These are phyloP conservation scores for Harpalus rubripes DNA, from an alignment of 2,888 invertebrate species.

Conservation along the genomic window DNA sequence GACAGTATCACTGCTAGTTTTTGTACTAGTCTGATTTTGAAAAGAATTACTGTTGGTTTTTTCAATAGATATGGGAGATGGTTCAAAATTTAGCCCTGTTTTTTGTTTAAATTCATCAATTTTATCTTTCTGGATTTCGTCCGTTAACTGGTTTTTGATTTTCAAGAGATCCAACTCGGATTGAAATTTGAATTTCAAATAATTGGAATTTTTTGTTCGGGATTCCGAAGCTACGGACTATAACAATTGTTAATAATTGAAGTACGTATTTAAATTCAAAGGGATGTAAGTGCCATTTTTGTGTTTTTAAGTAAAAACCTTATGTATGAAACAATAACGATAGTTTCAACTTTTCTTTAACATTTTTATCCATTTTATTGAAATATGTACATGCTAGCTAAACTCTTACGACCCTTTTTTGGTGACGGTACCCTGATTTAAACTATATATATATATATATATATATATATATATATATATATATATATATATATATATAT, in stretches of 20 bases:
- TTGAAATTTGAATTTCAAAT: slow-evolving; percentile 71
- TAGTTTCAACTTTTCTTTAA: too few species aligned
- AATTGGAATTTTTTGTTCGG: slow-evolving; percentile 2
- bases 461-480: too few species aligned
- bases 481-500: too few species aligned
- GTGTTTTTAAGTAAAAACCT: too few species aligned
- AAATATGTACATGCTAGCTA: too few species aligned
- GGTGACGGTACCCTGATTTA: too few species aligned
- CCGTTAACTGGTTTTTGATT: slow-evolving; percentile 70
- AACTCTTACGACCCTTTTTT: too few species aligned
- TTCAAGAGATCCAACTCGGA: slow-evolving; percentile 73
- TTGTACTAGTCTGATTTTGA: not conserved
- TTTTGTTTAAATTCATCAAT: slow-evolving; percentile 26
- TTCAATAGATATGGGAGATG: not conserved
- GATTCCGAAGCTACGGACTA: not conserved
- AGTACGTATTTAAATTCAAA: not conserved
- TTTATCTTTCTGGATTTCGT: slow-evolving; percentile 70
- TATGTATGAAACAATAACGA: too few species aligned
- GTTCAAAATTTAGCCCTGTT: slow-evolving; percentile 21
- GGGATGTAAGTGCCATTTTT: too few species aligned
- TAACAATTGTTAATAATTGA: slow-evolving; percentile 7
- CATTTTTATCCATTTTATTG: too few species aligned
- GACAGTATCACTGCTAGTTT: not conserved
- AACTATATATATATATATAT: too few species aligned
- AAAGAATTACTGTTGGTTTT: slow-evolving; percentile 14